A percentile compares a stretch with the other conserved stretches of the same genome.
Conservation (phyloP, 2,113 vertebrate genomes). For the Pelecanus crispus region DNA sequence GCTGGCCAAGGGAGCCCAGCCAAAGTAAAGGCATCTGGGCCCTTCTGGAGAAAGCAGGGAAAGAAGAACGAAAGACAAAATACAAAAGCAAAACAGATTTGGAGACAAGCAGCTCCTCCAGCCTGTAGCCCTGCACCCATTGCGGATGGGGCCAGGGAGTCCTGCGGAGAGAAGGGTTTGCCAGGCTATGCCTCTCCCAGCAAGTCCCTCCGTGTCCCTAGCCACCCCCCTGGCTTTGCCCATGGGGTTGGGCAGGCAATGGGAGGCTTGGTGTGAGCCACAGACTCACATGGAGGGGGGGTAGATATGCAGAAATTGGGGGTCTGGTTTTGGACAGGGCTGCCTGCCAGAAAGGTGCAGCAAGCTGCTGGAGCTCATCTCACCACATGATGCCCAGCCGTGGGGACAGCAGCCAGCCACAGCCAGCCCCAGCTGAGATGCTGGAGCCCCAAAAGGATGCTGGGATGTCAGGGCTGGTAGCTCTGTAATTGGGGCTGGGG, state of each 20-base stretch:
- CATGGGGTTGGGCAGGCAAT: accelerated
- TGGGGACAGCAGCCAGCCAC: neutral
- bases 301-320: neutral
- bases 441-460: neutral
- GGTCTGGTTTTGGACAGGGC: neutral
- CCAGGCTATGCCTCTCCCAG: neutral
- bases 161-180: accelerated
- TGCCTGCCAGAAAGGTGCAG: neutral
- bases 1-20: conserved; percentile 52
- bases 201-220: accelerated
- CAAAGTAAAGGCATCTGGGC: conserved; percentile 66
- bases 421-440: neutral
- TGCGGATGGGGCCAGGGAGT: neutral
- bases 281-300: accelerated
- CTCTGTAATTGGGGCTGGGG: neutral
- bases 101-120: neutral
- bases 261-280: neutral
- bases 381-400: accelerated
- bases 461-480: neutral
- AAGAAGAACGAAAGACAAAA: conserved; percentile 10
- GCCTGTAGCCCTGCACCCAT: neutral
- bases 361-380: neutral
- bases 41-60: conserved; percentile 34
- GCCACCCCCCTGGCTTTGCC: neutral
- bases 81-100: neutral